Evolutionary conservation across 2,113 vertebrate genomes (phyloP), one percentile per base, ranked within the genome.

Genomic region (Strix uralensis): DNA sequence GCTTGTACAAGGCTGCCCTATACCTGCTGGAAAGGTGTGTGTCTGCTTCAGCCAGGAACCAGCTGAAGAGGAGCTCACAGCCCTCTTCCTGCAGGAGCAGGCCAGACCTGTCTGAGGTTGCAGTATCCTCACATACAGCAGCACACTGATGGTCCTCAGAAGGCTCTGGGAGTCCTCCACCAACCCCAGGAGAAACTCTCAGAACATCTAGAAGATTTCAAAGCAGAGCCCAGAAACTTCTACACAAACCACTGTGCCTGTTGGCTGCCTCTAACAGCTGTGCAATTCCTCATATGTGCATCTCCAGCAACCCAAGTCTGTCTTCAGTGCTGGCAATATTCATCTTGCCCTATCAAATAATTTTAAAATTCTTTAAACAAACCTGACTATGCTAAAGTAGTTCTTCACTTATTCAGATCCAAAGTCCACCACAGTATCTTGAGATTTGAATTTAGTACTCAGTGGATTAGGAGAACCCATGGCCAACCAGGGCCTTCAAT

Each of bases 101-200:
- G 16, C 13, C 3, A 3, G 26, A 73, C 5, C 7, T 3, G 0
- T 62, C 49, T 0, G 0, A 81, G 17, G 30, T 15, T 89, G 55
- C 65, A 74, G 54, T 38, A 51, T 62, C 19, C 27, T 81, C 29
- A 46, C 5, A 13, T 23, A 12, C 49, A 92, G 73, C 73, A 86
- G 58, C 15, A 67, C 16, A 40, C 8, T 30, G 49, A 30, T 49
- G 36, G 14, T 94, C 62, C 79, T 58, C 44, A 30, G 58, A 86
- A 11, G 4, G n/a, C 65, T 58, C 61, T 49, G 17, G 38, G 47
- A 82, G 30, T 52, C 25, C 18, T 55, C 49, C 34, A 23, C 20
- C 26, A 65, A 1, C 19, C 36, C 18, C 21, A 72, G 25, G 6
- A 77, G 36, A 73, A 91, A 67, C 29, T 59, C 72, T 58, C 51